Evolutionary conservation across 2,888 invertebrate species (phyloP), one percentile per base, ranked within the genome.

Genomic region (Stenurella melanura): DNA sequence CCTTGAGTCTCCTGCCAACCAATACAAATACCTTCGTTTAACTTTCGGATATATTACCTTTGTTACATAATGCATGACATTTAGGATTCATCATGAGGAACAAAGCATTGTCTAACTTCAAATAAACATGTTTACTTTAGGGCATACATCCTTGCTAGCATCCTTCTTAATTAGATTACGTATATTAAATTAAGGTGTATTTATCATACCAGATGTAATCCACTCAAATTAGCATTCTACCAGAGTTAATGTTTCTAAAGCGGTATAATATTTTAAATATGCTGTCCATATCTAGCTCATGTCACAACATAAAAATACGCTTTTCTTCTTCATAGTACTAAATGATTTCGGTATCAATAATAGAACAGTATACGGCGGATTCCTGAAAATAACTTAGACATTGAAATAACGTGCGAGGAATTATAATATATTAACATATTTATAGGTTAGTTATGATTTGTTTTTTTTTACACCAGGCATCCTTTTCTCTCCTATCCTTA

Each of bases 31-130:
- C 58, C 69, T 58, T 58, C 30, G 58, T 58, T 58, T 69, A 69
- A 69, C 18, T 69, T 58, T 69, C 17, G 58, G 69, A 69, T 69
- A 69, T 69, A 69, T 69, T 69, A 38, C 69, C 34, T 54, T 58
- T 69, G 69, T 69, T 69, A 69, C 69, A 69, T 69, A 69, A 69
- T 69, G 69, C 58, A 69, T 58, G 57, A 58, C 69, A 58, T 30
- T 58, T n/a, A 38, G 38, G 11, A 69, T 69, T 69, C 69, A 58
- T 69, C 69, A 58, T 69, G 69, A 69, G 58, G 26, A 56, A 21
- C 54, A 56, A 57, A 58, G 34, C 58, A 57, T 56, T 69, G 57
- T 64, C 34, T 58, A 38, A 58, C 69, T 18, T 69, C 58, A 69
- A 69, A 54, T 54, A 69, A 54, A 58, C 58, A 58, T 64, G 34